A percentile compares a stretch with the other conserved stretches of the same genome.
Evolutionary conservation across 2,888 invertebrate genomes (phyloP).

Genomic region (Cerceris rybyensis): DNA sequence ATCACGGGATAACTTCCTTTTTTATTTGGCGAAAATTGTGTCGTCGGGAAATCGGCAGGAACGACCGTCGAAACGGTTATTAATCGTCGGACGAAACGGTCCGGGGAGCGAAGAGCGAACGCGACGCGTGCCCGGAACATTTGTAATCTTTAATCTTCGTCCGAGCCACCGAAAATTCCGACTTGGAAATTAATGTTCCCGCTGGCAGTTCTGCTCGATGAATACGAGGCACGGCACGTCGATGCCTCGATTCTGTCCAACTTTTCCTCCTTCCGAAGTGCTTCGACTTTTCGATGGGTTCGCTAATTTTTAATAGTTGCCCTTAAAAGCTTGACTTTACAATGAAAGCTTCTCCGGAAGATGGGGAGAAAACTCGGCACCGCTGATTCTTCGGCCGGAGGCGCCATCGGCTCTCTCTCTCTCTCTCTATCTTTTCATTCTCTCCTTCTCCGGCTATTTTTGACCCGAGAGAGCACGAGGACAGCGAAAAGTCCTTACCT

Average conservation of each 20-base stretch:
- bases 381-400: neutral
- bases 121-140: conserved; percentile 13
- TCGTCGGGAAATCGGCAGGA: neutral
- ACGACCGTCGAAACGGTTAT: neutral
- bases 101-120: conserved; percentile 14
- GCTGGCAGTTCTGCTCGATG: neutral
- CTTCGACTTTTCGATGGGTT: conserved; percentile 19
- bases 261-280: neutral
- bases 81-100: conserved; percentile 10
- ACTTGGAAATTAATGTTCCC: conserved; percentile 30
- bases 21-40: neutral
- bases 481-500: neutral
- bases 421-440: neutral
- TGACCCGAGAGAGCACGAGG: neutral
- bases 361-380: neutral
- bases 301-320: conserved; percentile 30
- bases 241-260: neutral
- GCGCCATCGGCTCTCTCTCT: neutral
- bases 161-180: neutral
- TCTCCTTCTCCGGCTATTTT: conserved; percentile 4
- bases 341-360: neutral
- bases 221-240: neutral
- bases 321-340: conserved; percentile 12
- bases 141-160: conserved; percentile 3
- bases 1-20: neutral